phyloP scores from a whole-genome alignment of 2,797 vertebrate species.

The Takifugu ocellatus region DNA sequence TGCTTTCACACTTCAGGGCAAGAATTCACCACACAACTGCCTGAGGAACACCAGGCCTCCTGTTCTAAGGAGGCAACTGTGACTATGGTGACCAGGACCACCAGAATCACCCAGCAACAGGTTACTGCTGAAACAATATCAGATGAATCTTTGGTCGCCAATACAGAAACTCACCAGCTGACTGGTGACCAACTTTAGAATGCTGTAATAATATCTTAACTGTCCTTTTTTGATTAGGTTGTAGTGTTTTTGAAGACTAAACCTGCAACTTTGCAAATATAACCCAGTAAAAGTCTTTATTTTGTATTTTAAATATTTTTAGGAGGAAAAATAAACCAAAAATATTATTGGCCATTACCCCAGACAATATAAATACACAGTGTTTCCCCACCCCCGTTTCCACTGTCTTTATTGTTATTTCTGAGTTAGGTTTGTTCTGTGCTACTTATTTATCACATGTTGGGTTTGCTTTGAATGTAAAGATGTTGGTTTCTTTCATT shows the following conservation, averaged over 20 bases:
- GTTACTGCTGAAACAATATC: conserved; percentile 62
- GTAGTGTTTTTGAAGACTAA: conserved; percentile 45
- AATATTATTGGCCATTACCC: conserved; percentile 35
- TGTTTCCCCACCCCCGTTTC: conserved; percentile 48
- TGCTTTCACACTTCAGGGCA: conserved; percentile 75
- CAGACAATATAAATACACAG: conserved; percentile 46
- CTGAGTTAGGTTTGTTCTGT: conserved; percentile 49
- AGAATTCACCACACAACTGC: conserved; percentile 65
- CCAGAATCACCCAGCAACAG: conserved; percentile 63
- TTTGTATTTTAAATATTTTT: conserved; percentile 42
- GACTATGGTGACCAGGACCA: conserved; percentile 65
- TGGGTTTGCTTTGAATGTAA: conserved; percentile 58
- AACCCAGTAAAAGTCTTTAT: conserved; percentile 33
- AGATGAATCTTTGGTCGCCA: conserved; percentile 51
- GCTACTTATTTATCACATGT: conserved; percentile 49
- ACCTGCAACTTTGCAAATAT: conserved; percentile 33
- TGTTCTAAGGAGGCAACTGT: conserved; percentile 53
- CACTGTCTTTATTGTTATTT: conserved; percentile 43
- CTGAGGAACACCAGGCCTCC: conserved; percentile 61
- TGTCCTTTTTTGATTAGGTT: conserved; percentile 40
- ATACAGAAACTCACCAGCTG: conserved; percentile 26
- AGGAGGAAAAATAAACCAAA: conserved; percentile 29
- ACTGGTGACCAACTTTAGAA: conserved; percentile 30
- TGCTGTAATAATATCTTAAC: conserved; percentile 37
- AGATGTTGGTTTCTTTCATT: conserved; percentile 37